Evolutionary conservation across 2,797 vertebrate species (phyloP), one percentile per base, ranked within the genome.

Genomic region (Mareca penelope): DNA sequence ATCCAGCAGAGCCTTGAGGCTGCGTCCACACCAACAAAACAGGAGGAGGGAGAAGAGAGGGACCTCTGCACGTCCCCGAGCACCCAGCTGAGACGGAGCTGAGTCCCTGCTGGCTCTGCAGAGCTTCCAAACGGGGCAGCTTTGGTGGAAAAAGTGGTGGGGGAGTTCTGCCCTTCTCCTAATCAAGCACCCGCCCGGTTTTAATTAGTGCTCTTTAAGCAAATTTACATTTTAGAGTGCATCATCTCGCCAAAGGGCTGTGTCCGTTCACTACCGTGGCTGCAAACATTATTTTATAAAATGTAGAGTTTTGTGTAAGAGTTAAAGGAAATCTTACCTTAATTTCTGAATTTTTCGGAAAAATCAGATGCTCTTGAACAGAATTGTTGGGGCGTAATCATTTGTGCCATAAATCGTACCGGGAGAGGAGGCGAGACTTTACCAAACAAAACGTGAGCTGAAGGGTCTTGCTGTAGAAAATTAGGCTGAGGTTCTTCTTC

Each of bases 391-490:
- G 48, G 42, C 31, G 1, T 33, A n/a, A 5, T 24, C 10, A 4
- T 31, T 73, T 22, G 17, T 60, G 64, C 18, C 56, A 3, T 65
- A 3, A 13, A 15, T 40, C 28, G 22, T 31, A 19, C 24, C 8
- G 31, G 60, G 48, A 64, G 59, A 44, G 42, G 52, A 39, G 39
- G 19, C 35, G 52, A 39, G 39, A 22, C 39, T 29, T 70, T 2
- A 19, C 17, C 8, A 10, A 12, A 23, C 35, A 9, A 10, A n/a
- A 10, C 12, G 6, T 56, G 8, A 26, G 17, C 40, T 37, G 0
- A 44, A 53, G 18, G 3, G 3, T 0, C 0, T 56, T 60, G 39
- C 67, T 50, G 0, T 1, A 23, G 79, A 57, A 31, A 24, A 33
- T 6, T 23, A 37, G 37, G 17, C 37, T 15, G 52, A 40, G 64